Base-by-base conservation (phyloP, 2,888 invertebrate species). In the Villa cingulata region DNA sequence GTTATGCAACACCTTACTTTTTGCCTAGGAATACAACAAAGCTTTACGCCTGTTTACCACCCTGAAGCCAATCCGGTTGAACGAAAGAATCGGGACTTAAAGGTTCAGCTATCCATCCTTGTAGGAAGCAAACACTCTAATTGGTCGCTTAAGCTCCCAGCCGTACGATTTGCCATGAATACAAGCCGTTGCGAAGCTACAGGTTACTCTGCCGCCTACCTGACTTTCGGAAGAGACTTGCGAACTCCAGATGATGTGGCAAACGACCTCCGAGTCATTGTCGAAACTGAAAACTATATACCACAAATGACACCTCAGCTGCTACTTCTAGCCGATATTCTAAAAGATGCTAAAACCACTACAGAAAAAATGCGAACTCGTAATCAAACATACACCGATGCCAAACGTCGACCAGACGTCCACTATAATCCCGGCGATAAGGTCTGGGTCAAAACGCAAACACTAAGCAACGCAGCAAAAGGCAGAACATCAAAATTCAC, bases 141-240 rank as follows among this genome's bases (percentile, higher is more conserved):
- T 2, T 67, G 64, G 64, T 29, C 52, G 4, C 54, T 57, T 0
- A 53, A 56, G 5, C 45, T 66, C 1, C 54, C 63, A 1, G 42
- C 53, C 3, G 58, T 65, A 0, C 48, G 64, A 1, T 67, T 63
- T 40, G 61, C 63, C 0, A 59, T 65, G 56, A 66, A 66, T 42
- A 58, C 61, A 0, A 54, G 15, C 12, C 36, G 16, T n/a, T 36
- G 36, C 58, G 32, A 58, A 59, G 23, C n/a, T n/a, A n/a, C n/a
- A n/a, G n/a, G n/a, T n/a, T n/a, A n/a, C n/a, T n/a, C n/a, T n/a
- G n/a, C n/a, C n/a, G n/a, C n/a, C n/a, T n/a, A n/a, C n/a, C n/a
- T n/a, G n/a, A n/a, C n/a, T n/a, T n/a, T n/a, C n/a, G 65, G 56
- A 0, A 38, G 63, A 37, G 61, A 65, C 46, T 19, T 63, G 2